These are phyloP conservation scores for Helicolenus hilgendorfi DNA, from an alignment of 2,797 vertebrate genomes.

Conservation along the genomic window DNA sequence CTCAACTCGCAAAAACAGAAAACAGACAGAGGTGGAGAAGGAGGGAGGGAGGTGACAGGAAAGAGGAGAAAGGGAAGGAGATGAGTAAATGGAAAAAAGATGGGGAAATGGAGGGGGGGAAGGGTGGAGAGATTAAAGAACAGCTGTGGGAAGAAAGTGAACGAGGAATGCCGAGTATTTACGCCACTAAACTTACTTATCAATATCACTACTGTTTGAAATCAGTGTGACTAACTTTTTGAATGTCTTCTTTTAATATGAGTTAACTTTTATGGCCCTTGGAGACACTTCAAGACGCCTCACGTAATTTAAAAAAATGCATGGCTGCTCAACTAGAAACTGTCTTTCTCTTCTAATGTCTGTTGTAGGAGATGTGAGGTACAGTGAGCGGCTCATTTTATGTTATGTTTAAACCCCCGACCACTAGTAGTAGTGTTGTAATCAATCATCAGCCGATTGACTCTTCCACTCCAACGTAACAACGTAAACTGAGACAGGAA, in stretches of 20 bases:
- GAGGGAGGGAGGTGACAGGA: conserved; percentile 62
- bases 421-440: too few species aligned
- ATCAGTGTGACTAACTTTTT: conserved; percentile 7
- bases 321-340: conserved; percentile 34
- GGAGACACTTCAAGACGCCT: conserved; percentile 7
- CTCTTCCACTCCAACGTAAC: too few species aligned
- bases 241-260: conserved; percentile 8
- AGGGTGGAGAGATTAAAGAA: conserved; percentile 59
- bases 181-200: background rate
- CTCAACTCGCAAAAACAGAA: conserved; percentile 86
- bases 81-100: conserved; percentile 69
- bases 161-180: conserved; percentile 42
- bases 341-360: conserved; percentile 10
- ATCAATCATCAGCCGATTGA: too few species aligned
- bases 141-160: conserved; percentile 37
- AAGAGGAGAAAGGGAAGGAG: conserved; percentile 42
- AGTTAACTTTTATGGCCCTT: conserved; percentile 13
- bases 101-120: conserved; percentile 26
- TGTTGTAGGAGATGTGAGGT: conserved; percentile 27
- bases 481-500: too few species aligned
- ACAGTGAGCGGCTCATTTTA: background rate
- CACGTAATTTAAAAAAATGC: conserved; percentile 36
- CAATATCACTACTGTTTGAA: conserved; percentile 42
- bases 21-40: conserved; percentile 66
- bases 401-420: too few species aligned